Conservation (phyloP, 2,113 vertebrate genomes). For the Neomonachus schauinslandi region DNA sequence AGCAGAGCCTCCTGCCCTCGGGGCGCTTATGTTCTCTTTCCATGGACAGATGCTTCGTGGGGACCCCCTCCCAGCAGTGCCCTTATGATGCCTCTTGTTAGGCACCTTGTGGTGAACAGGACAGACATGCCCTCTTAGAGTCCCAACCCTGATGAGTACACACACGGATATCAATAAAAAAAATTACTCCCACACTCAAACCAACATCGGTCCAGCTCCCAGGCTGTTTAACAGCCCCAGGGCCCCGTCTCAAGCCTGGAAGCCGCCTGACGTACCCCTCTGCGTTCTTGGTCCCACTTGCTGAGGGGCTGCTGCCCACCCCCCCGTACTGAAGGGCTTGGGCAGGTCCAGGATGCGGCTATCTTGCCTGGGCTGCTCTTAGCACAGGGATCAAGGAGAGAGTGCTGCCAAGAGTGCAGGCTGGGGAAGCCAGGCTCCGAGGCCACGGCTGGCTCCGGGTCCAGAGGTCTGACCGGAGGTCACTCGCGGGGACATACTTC, state of each 20-base stretch:
- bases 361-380: neutral
- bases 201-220: neutral
- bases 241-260: neutral
- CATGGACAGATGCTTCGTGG: neutral
- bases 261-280: neutral
- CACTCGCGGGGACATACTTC: neutral
- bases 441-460: neutral
- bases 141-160: neutral
- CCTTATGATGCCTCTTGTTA: neutral
- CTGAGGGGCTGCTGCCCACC: too few species aligned
- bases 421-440: neutral
- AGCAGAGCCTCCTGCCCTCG: neutral
- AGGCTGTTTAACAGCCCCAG: neutral
- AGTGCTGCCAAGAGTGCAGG: neutral
- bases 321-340: neutral
- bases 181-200: neutral
- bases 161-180: neutral
- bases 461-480: neutral
- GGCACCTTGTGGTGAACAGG: neutral
- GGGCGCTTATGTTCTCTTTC: neutral
- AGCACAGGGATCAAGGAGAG: neutral
- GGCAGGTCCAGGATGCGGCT: neutral
- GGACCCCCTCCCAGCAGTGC: neutral
- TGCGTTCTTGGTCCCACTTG: neutral
- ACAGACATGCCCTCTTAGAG: neutral